Percentiles rank a stretch among this genome's conserved stretches.
phyloP scores from a whole-genome alignment of 2,888 invertebrate genomes.

The Drosophila sordidula region DNA sequence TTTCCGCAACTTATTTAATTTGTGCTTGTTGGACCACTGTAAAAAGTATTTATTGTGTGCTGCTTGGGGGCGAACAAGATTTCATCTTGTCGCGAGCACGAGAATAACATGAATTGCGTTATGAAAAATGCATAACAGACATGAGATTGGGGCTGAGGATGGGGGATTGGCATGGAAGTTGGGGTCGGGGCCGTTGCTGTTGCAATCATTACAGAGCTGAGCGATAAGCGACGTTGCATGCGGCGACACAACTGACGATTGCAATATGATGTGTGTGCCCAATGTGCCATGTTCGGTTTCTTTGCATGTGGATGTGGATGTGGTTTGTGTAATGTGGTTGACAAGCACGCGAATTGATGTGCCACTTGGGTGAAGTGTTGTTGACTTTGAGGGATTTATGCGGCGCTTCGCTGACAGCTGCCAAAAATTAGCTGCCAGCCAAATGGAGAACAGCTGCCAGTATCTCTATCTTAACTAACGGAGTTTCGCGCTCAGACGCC shows the following conservation, averaged over 20 bases:
- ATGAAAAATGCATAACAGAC: slow-evolving; percentile 58
- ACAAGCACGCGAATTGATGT: slow-evolving; percentile 78
- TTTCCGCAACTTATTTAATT: no score
- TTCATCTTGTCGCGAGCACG: slow-evolving; percentile 27
- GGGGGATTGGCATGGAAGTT: slow-evolving; percentile 1
- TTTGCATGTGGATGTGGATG: slow-evolving; percentile 20
- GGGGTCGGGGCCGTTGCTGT: slow-evolving; percentile 25
- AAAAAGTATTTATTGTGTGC: slow-evolving; percentile 6
- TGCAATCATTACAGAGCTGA: slow-evolving; percentile 78
- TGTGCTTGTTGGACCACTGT: slow-evolving; percentile 27
- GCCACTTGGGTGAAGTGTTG: slow-evolving; percentile 72
- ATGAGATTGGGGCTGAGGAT: slow-evolving; percentile 15
- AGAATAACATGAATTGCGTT: slow-evolving; percentile 59
- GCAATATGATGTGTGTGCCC: slow-evolving; percentile 69
- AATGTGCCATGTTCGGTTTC: slow-evolving; percentile 27
- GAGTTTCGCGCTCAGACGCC: slow-evolving; percentile 9
- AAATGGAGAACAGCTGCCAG: slow-evolving; percentile 2
- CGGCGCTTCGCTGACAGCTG: slow-evolving; percentile 65
- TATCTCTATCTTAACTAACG: slow-evolving; percentile 23
- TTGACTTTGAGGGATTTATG: slow-evolving; percentile 79
- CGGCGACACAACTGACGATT: slow-evolving; percentile 76
- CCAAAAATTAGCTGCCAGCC: slow-evolving; percentile 69
- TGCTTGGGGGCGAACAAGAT: slow-evolving; percentile 5
- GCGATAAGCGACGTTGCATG: slow-evolving; percentile 80
- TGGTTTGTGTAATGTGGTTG: slow-evolving; percentile 38